Evolutionary conservation across 2,888 invertebrate species (phyloP).

Genomic region (Agriopis leucophaearia): DNA sequence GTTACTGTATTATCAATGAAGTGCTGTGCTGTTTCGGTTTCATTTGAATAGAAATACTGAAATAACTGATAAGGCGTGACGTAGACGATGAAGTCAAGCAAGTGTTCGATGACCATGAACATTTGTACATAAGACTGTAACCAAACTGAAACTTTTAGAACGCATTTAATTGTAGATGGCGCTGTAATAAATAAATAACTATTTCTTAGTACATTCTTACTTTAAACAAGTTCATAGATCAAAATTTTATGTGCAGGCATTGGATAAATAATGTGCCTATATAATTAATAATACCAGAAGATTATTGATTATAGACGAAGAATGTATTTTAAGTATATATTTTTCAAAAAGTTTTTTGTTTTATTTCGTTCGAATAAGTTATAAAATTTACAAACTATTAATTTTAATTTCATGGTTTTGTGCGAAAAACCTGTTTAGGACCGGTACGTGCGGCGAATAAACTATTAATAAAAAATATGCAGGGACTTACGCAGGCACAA

Average conservation of each 20-base stretch:
- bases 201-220: too few species aligned
- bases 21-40: background rate
- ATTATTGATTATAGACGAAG: too few species aligned
- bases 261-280: too few species aligned
- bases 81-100: background rate
- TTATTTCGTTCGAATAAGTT: too few species aligned
- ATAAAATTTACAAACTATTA: too few species aligned
- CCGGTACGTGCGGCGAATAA: conserved; percentile 27
- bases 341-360: too few species aligned
- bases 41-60: background rate
- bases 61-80: background rate
- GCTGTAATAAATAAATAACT: background rate
- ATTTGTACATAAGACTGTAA: background rate
- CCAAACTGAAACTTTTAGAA: background rate
- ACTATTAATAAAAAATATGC: conserved; percentile 44
- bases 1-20: background rate
- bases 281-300: too few species aligned
- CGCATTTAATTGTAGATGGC: background rate
- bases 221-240: too few species aligned
- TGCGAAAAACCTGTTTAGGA: conserved; percentile 1
- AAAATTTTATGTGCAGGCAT: too few species aligned
- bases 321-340: too few species aligned
- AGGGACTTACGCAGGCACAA: conserved; percentile 90
- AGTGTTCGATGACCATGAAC: background rate
- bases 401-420: background rate